A percentile compares a stretch with the other conserved stretches of the same genome.
These are phyloP conservation scores for Tamandua tetradactyla DNA, from an alignment of 2,797 vertebrate species.

Conservation along the genomic window DNA sequence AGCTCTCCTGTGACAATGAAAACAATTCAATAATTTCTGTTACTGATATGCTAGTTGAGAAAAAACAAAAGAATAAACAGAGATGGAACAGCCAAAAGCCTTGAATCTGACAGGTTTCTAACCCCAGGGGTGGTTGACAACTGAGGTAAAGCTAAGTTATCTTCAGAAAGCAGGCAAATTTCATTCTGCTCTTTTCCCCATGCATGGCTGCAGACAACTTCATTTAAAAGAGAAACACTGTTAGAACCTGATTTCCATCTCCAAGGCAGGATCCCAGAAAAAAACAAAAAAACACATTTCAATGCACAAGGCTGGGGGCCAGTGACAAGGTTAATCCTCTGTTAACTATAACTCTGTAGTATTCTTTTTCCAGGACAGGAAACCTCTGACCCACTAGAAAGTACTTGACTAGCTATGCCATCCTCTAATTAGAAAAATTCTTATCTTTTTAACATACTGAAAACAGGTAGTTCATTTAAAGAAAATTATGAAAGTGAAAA, in stretches of 20 bases:
- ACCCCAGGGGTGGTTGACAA: conserved; percentile 45
- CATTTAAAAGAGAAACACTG: conserved; percentile 15
- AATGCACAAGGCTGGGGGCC: fast-evolving
- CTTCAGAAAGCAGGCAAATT: conserved; percentile 59
- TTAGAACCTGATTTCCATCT: conserved; percentile 47
- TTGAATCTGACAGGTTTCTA: conserved; percentile 59
- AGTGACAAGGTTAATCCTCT: not conserved
- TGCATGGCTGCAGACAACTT: not conserved
- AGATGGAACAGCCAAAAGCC: conserved; percentile 26
- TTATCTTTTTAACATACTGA: not conserved
- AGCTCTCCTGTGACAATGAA: conserved; percentile 69
- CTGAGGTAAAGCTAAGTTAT: conserved; percentile 34
- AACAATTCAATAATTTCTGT: conserved; percentile 52
- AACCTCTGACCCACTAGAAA: not conserved
- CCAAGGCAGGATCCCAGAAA: not conserved
- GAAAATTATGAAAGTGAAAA: not conserved
- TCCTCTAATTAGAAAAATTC: not conserved
- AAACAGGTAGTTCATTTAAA: not conserved
- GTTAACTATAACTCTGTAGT: not conserved
- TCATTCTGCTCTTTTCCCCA: not conserved
- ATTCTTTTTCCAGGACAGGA: not conserved
- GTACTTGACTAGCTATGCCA: not conserved
- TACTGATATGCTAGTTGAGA: conserved; percentile 34
- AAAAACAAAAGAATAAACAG: conserved; percentile 63
- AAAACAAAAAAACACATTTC: not conserved